A percentile compares a stretch with the other conserved stretches of the same genome.
Conservation (phyloP, 1,140 invertebrate genomes). For the Hycleus phaleratus region DNA sequence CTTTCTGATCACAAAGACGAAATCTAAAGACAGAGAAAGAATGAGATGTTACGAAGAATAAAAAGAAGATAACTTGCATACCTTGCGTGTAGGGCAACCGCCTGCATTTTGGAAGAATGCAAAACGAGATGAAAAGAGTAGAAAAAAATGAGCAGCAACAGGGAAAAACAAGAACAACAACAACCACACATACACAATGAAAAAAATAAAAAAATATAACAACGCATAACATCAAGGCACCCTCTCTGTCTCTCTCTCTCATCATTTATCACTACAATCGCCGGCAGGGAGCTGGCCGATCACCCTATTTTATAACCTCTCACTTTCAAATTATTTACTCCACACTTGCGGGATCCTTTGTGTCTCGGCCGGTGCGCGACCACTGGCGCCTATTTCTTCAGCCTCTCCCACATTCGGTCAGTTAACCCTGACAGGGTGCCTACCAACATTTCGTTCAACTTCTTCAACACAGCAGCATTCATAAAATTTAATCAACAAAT, state of each 20-base stretch:
- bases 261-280: slow-evolving; percentile 13
- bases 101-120: slow-evolving; percentile 8
- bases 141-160: too few relatives aligned
- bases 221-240: too few relatives aligned
- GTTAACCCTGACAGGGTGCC: slow-evolving; percentile 14
- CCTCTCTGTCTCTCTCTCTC: neutral
- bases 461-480: neutral
- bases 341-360: slow-evolving; percentile 32
- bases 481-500: slow-evolving; percentile 8
- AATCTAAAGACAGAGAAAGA: too few relatives aligned
- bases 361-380: slow-evolving; percentile 29
- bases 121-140: slow-evolving; percentile 4
- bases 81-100: neutral
- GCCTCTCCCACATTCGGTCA: slow-evolving; percentile 18
- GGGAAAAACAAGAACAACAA: too few relatives aligned
- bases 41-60: neutral
- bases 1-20: too few relatives aligned
- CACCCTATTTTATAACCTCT: slow-evolving; percentile 30
- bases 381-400: slow-evolving; percentile 28
- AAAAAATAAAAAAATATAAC: too few relatives aligned
- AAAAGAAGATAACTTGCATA: neutral
- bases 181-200: too few relatives aligned
- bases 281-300: slow-evolving; percentile 18
- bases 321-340: slow-evolving; percentile 32
- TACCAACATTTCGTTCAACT: too few relatives aligned